These are phyloP conservation scores for Coturnix japonica DNA, from an alignment of 2,113 vertebrate species.

Conservation along the genomic window DNA sequence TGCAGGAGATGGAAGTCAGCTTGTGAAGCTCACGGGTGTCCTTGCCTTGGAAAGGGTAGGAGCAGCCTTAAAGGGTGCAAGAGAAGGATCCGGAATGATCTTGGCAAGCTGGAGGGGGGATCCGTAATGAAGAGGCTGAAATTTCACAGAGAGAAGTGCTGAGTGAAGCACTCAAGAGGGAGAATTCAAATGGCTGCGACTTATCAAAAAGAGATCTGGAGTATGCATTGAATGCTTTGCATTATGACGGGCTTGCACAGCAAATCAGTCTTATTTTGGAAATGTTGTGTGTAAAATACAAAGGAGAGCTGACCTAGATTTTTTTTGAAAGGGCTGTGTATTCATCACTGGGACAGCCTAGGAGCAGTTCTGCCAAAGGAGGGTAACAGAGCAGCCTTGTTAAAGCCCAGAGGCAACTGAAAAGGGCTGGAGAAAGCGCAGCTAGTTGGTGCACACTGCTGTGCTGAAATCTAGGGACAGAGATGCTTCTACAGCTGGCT, in stretches of 20 bases:
- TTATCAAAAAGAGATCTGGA: background rate
- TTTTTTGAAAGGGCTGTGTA: background rate
- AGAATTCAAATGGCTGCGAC: background rate
- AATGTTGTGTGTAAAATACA: background rate
- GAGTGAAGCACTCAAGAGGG: accelerated
- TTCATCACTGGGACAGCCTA: conserved; percentile 7
- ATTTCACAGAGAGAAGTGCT: background rate
- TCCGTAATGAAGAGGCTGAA: background rate
- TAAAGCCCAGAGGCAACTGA: background rate
- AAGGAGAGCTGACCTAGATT: background rate
- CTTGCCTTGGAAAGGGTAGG: background rate
- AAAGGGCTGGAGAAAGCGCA: background rate
- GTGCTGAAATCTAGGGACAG: background rate
- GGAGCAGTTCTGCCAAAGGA: background rate
- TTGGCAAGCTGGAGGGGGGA: background rate
- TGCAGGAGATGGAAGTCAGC: background rate
- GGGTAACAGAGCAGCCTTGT: conserved; percentile 40
- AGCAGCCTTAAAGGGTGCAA: background rate
- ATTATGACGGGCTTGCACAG: background rate
- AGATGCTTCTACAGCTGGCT: background rate
- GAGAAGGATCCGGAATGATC: background rate
- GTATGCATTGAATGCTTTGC: background rate
- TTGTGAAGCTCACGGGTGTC: background rate
- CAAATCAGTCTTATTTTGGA: conserved; percentile 21
- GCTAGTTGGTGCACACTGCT: background rate